These are phyloP conservation scores for Columbina picui DNA, from an alignment of 2,113 vertebrate genomes.

Conservation along the genomic window DNA sequence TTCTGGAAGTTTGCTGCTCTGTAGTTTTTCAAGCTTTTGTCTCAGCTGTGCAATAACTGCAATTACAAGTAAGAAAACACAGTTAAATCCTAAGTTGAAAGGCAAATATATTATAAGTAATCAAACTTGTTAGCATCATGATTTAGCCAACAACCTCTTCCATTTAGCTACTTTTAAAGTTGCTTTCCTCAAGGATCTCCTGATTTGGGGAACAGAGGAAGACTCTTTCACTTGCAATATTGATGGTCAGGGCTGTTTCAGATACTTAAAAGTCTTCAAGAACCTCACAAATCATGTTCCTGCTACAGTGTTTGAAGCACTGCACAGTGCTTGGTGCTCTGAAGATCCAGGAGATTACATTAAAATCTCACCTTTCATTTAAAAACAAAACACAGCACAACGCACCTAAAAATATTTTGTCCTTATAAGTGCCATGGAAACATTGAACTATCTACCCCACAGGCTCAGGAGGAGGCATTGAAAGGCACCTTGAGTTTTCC, in stretches of 20 bases:
- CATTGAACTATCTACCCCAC: neutral
- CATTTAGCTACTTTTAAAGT: neutral
- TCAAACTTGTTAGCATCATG: neutral
- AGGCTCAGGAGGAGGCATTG: neutral
- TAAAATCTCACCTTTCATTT: neutral
- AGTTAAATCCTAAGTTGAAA: neutral
- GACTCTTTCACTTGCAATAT: neutral
- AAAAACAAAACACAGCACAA: neutral
- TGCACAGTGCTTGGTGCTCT: neutral
- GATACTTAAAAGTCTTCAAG: neutral
- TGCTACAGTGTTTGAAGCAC: neutral
- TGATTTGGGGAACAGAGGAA: neutral
- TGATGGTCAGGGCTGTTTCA: neutral
- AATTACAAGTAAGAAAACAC: constrained; percentile 49
- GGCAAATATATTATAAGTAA: neutral
- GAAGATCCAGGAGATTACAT: neutral
- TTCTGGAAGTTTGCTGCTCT: constrained; percentile 85
- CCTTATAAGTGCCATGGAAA: neutral
- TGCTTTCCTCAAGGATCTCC: neutral
- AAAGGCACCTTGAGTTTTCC: neutral
- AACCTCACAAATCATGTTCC: neutral
- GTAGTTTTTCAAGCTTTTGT: constrained; percentile 93
- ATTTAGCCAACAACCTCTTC: neutral
- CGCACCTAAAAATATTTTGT: neutral
- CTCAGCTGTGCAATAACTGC: constrained; percentile 92